A percentile compares a stretch with the other conserved stretches of the same genome.
Evolutionary conservation across 2,888 invertebrate species (phyloP).

Genomic region (Caenorhabditis becei): DNA sequence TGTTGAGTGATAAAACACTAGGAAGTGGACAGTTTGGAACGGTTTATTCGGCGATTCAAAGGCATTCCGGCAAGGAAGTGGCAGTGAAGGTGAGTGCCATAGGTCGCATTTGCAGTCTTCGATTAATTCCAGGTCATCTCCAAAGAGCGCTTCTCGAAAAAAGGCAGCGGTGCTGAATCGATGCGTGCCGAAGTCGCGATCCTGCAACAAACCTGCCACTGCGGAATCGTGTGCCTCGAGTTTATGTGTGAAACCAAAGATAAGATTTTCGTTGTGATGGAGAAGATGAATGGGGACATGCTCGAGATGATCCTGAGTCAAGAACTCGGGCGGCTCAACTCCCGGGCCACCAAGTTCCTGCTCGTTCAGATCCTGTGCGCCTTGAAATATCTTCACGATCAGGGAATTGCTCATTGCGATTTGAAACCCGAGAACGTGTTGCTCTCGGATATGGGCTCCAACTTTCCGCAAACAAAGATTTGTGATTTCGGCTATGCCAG

Average conservation of each 20-base stretch:
- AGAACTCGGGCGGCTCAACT: constrained; percentile 89
- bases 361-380: constrained; percentile 91
- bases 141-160: constrained; percentile 80
- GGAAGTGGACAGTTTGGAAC: constrained; percentile 99
- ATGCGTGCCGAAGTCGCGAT: constrained; percentile 78
- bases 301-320: constrained; percentile 85
- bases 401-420: constrained; percentile 89
- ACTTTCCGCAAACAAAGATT: constrained; percentile 81
- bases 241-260: constrained; percentile 99
- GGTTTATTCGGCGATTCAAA: constrained; percentile 90
- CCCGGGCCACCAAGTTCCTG: constrained; percentile 86
- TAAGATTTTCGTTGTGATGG: constrained; percentile 99
- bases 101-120: too few species aligned
- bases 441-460: constrained; percentile 76
- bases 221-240: constrained; percentile 89
- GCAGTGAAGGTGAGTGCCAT: constrained; percentile 81
- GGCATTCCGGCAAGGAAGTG: constrained; percentile 79
- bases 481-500: constrained; percentile 82
- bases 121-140: too few species aligned
- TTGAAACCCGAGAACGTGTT: constrained; percentile 81
- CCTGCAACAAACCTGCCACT: constrained; percentile 82
- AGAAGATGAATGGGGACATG: constrained; percentile 98
- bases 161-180: constrained; percentile 76
- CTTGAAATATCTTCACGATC: constrained; percentile 95
- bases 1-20: constrained; percentile 92